Evolutionary conservation across 2,888 invertebrate species (phyloP).

Genomic region (Coelinius sp.): DNA sequence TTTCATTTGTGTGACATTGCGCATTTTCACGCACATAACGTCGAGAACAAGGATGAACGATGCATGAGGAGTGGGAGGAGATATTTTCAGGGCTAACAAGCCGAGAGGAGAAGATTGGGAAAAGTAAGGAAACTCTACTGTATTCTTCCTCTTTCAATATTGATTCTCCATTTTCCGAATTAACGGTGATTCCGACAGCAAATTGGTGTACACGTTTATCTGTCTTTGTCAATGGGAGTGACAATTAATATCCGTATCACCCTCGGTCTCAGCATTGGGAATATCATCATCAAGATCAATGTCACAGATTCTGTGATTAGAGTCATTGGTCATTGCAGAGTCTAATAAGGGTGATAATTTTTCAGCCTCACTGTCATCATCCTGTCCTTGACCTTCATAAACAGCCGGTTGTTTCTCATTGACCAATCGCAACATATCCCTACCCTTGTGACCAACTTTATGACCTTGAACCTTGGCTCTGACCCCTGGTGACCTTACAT

Average conservation of each 20-base stretch:
- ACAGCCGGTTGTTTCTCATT: constrained; percentile 73
- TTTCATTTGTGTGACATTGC: no score
- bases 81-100: no score
- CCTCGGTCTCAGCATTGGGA: constrained; percentile 62
- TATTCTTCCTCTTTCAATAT: no score
- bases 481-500: constrained; percentile 63
- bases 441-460: constrained; percentile 64
- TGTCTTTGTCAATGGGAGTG: constrained; percentile 61
- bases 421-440: constrained; percentile 75
- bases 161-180: constrained; percentile 38
- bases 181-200: constrained; percentile 48
- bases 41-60: no score
- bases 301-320: constrained; percentile 62
- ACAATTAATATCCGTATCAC: constrained; percentile 59
- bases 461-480: constrained; percentile 61
- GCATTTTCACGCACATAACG: no score
- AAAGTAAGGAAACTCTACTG: no score
- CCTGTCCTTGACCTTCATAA: constrained; percentile 72
- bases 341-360: constrained; percentile 83
- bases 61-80: no score
- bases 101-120: no score
- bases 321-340: constrained; percentile 65
- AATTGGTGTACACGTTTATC: constrained; percentile 51
- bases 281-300: constrained; percentile 67
- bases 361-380: constrained; percentile 88